A percentile compares a stretch with the other conserved stretches of the same genome.
phyloP scores from a whole-genome alignment of 2,113 vertebrate species.

The Datnioides undecimradiatus region DNA sequence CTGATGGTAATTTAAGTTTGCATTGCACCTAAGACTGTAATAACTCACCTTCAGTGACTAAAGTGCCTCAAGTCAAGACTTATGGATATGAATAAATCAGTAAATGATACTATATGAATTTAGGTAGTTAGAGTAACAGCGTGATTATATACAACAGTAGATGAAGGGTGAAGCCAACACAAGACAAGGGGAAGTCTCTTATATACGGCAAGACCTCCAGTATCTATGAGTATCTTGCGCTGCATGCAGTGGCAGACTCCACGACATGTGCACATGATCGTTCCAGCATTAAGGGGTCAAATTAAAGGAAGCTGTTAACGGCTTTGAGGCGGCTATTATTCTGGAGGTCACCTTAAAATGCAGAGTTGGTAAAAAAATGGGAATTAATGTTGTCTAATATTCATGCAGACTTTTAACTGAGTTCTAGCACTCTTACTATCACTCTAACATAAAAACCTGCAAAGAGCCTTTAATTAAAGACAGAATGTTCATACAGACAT shows the following conservation, averaged over 20 bases:
- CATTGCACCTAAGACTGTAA: neutral
- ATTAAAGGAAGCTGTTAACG: neutral
- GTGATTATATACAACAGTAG: neutral
- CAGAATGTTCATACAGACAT: constrained; percentile 48
- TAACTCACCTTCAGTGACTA: constrained; percentile 32
- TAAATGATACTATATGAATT: constrained; percentile 6
- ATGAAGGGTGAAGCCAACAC: constrained; percentile 17
- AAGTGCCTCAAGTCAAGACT: neutral
- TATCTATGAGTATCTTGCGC: neutral
- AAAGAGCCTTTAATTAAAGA: neutral
- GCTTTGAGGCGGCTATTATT: neutral
- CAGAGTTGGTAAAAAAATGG: neutral
- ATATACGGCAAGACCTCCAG: neutral
- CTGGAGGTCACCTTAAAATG: neutral
- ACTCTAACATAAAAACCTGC: constrained; percentile 1
- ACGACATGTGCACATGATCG: constrained; percentile 25
- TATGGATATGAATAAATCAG: neutral
- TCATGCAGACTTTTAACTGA: too few relatives aligned
- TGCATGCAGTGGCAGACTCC: constrained; percentile 44
- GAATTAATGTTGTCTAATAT: neutral
- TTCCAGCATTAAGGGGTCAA: constrained; percentile 20
- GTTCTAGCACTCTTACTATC: neutral
- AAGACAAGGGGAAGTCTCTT: neutral
- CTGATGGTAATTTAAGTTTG: neutral
- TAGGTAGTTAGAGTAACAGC: neutral